Conservation (phyloP, 2,888 invertebrate genomes). For the Pristionchus maxplancki region DNA sequence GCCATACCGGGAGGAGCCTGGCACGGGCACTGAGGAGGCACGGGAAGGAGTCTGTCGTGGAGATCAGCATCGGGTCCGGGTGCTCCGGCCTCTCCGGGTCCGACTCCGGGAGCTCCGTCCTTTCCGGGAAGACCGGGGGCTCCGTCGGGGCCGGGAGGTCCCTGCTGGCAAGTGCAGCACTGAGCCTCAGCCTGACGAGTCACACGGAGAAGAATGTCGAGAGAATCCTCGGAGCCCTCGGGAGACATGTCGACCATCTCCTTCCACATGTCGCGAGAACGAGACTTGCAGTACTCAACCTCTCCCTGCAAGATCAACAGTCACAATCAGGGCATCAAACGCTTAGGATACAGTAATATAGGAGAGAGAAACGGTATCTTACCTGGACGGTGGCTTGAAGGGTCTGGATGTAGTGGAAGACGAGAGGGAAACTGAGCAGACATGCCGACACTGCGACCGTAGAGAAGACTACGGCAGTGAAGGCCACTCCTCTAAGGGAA, state of each 20-base stretch:
- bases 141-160: conserved; percentile 59
- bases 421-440: conserved; percentile 76
- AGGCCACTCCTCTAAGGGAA: conserved; percentile 66
- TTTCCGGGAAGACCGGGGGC: conserved; percentile 69
- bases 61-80: conserved; percentile 76
- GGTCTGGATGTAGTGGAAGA: conserved; percentile 77
- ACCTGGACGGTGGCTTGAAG: conserved; percentile 77
- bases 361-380: background rate
- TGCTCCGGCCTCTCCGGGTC: conserved; percentile 71
- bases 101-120: conserved; percentile 71
- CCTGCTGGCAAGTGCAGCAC: conserved; percentile 77
- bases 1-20: conserved; percentile 83
- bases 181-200: conserved; percentile 74
- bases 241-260: conserved; percentile 76
- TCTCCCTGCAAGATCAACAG: conserved; percentile 65
- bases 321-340: background rate
- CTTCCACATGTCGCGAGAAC: conserved; percentile 76
- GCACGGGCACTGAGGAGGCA: conserved; percentile 76
- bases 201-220: conserved; percentile 69
- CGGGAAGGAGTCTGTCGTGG: conserved; percentile 75
- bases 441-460: conserved; percentile 77
- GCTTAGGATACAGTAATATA: background rate
- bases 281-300: conserved; percentile 76
- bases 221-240: conserved; percentile 63
- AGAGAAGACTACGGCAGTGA: conserved; percentile 69